These are phyloP conservation scores for Hippopotamus amphibius DNA, from an alignment of 2,113 vertebrate genomes.

Conservation along the genomic window DNA sequence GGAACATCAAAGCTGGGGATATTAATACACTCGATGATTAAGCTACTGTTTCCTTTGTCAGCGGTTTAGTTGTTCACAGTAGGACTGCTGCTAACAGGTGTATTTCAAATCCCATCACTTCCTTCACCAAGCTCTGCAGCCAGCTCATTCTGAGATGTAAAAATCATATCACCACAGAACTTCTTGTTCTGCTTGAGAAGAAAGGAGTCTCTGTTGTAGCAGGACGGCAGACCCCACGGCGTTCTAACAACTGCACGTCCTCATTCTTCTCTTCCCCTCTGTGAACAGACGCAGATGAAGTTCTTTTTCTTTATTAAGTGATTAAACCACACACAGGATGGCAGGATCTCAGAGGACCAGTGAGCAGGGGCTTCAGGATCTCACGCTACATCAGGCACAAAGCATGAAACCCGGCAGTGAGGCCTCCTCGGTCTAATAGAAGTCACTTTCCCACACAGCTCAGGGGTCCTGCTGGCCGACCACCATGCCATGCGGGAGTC, in stretches of 20 bases:
- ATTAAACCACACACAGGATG: neutral
- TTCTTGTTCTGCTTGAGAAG: neutral
- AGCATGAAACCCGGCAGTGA: too few species aligned
- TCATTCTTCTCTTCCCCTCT: rapidly evolving
- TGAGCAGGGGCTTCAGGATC: neutral
- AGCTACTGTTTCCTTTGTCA: neutral
- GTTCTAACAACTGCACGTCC: neutral
- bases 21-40: neutral
- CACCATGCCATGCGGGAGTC: rapidly evolving
- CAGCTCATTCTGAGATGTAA: neutral
- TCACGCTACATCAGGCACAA: rapidly evolving
- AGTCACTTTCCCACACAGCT: neutral
- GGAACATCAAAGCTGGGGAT: neutral
- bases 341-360: neutral
- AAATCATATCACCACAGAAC: neutral
- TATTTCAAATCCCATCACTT: neutral
- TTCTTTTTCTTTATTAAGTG: neutral
- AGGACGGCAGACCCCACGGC: rapidly evolving
- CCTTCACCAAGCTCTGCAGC: neutral
- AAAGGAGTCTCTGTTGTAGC: too few species aligned
- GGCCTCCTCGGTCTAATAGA: rapidly evolving
- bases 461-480: neutral
- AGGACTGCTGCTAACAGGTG: conserved; percentile 49
- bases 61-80: conserved; percentile 62
- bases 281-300: neutral